phyloP scores from a whole-genome alignment of 2,113 vertebrate species.

The Saguinus imperator region DNA sequence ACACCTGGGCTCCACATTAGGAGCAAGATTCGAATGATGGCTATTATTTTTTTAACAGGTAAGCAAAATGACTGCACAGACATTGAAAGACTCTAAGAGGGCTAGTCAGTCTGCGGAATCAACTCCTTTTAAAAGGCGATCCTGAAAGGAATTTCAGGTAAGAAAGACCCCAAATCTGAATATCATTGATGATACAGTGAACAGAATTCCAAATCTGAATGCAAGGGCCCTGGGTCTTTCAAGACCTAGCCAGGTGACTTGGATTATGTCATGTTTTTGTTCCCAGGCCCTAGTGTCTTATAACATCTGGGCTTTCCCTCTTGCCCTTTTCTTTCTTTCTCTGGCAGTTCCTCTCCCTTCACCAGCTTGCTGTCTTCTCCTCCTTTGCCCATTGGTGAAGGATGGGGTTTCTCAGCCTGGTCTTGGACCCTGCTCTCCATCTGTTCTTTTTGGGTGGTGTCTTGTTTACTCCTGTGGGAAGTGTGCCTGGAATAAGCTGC shows the following conservation, averaged over 20 bases:
- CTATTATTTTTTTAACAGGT: too few relatives aligned
- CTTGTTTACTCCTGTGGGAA: neutral
- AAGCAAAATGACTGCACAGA: neutral
- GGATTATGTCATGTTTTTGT: neutral
- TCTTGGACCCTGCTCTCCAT: neutral
- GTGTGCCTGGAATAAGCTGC: neutral
- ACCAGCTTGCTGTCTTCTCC: neutral
- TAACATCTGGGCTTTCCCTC: too few relatives aligned
- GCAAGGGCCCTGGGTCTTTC: neutral
- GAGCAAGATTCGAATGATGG: neutral
- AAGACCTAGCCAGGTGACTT: too few relatives aligned
- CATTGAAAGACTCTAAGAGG: neutral
- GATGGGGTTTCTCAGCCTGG: neutral
- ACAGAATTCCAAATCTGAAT: neutral
- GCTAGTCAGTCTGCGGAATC: neutral
- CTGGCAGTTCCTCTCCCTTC: neutral
- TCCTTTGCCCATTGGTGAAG: neutral
- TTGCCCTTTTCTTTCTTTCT: neutral
- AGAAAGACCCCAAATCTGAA: neutral
- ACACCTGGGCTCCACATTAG: neutral
- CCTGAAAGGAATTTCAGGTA: neutral
- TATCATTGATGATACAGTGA: neutral
- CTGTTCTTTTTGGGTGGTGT: neutral
- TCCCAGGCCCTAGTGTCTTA: too few relatives aligned
- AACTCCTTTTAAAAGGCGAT: neutral